Evolutionary conservation across 1,140 invertebrate species (phyloP).

Genomic region (Trichomalopsis sarcophagae): DNA sequence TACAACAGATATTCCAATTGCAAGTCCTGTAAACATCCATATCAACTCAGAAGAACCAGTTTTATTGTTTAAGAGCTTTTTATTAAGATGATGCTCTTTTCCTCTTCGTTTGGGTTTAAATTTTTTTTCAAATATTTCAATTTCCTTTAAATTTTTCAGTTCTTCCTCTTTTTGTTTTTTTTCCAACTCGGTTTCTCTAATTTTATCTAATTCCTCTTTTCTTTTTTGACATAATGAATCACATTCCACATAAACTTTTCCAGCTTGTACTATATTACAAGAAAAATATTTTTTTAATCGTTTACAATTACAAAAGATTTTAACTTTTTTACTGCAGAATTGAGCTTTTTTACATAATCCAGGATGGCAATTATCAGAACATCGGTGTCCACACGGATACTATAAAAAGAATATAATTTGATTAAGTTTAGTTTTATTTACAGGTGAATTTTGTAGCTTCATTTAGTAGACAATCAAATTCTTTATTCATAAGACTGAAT

Average conservation of each 20-base stretch:
- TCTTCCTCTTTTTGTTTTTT: constrained; percentile 78
- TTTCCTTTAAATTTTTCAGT: constrained; percentile 80
- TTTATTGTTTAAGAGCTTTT: constrained; percentile 31
- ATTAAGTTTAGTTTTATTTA: too few species aligned
- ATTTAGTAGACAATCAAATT: too few species aligned
- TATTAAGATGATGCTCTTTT: constrained; percentile 63
- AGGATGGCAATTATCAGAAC: constrained; percentile 84
- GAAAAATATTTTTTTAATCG: constrained; percentile 85
- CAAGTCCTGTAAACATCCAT: constrained; percentile 11
- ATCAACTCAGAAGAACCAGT: constrained; percentile 22
- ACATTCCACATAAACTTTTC: constrained; percentile 76
- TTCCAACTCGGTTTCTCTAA: constrained; percentile 74
- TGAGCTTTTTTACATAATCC: constrained; percentile 82
- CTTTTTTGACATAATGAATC: constrained; percentile 79
- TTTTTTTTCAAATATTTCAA: constrained; percentile 84
- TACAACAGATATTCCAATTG: not conserved
- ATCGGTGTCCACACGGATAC: constrained; percentile 81
- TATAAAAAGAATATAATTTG: constrained; percentile 59
- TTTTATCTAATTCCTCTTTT: constrained; percentile 74
- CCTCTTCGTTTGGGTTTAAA: constrained; percentile 78
- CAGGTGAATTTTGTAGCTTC: too few species aligned
- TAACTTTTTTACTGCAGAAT: constrained; percentile 86
- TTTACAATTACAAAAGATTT: constrained; percentile 86
- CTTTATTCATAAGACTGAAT: too few species aligned
- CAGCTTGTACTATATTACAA: constrained; percentile 79